A percentile compares a stretch with the other conserved stretches of the same genome.
These are phyloP conservation scores for Tachina grossa DNA, from an alignment of 2,888 invertebrate species.

Conservation along the genomic window DNA sequence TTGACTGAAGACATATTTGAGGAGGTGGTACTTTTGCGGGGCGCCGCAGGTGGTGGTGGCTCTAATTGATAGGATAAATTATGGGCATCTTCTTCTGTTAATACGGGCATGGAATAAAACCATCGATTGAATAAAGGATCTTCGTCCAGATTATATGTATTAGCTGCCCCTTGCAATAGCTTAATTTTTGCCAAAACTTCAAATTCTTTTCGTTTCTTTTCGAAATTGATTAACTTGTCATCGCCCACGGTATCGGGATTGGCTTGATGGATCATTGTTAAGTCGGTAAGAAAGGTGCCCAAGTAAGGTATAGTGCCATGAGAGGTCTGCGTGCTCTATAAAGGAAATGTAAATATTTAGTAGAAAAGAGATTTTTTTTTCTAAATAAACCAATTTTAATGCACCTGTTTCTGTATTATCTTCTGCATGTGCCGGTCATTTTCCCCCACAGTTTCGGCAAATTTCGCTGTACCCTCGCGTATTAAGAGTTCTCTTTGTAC, in stretches of 20 bases:
- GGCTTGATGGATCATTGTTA: conserved; percentile 99
- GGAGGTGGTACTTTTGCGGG: conserved; percentile 71
- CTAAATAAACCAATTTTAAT: conserved; percentile 6
- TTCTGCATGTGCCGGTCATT: conserved; percentile 95
- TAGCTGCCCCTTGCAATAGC: conserved; percentile 96
- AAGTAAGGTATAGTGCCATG: conserved; percentile 98
- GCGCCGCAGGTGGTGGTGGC: conserved; percentile 84
- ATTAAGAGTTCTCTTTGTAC: conserved; percentile 96
- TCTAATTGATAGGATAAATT: conserved; percentile 95
- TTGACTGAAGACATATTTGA: conserved; percentile 75
- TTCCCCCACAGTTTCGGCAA: conserved; percentile 94
- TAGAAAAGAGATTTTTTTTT: not conserved
- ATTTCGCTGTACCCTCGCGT: conserved; percentile 99
- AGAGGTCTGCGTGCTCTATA: conserved; percentile 87
- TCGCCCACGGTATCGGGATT: conserved; percentile 91
- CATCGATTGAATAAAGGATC: conserved; percentile 96
- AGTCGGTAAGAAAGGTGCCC: conserved; percentile 98
- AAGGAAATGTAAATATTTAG: conserved; percentile 52
- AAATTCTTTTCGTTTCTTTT: conserved; percentile 98
- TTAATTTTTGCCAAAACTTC: conserved; percentile 99
- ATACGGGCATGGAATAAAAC: conserved; percentile 95
- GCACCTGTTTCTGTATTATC: conserved; percentile 89
- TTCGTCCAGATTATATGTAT: conserved; percentile 94
- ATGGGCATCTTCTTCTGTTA: conserved; percentile 96
- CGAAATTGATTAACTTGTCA: conserved; percentile 95